Evolutionary conservation across 2,888 invertebrate genomes (phyloP), one percentile per base, ranked within the genome.

Genomic region (Macrosoma leucophasiata): DNA sequence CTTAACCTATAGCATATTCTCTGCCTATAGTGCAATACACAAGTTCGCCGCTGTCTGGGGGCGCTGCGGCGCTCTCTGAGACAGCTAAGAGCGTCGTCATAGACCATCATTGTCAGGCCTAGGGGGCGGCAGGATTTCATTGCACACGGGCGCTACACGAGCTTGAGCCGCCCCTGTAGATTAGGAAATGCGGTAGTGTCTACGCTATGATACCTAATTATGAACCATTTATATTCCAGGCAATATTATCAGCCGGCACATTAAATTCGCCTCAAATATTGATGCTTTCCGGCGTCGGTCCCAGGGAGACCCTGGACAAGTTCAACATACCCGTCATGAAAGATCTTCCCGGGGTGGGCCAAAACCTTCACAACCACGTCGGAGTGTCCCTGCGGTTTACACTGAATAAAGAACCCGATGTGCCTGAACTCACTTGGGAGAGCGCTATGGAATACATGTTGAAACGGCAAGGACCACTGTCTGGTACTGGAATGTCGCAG

Each of bases 361-460:
- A 87, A 52, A 91, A 91, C 54, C 65, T 91, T 1, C 90, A 90
- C 36, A 90, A 91, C 56, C 91, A 91, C 50, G 88, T 90, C 0
- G 88, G 90, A 1, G 87, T 88, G 17, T 76, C 73, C 4, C 43
- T 91, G 5, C 76, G 82, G n/a, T 90, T 86, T 53, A 73, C 75
- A 0, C 63, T 90, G 49, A 74, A 61, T 3, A 79, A 86, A 33
- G 75, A 84, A 22, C 77, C 84, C 0, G 84, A 86, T 23, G 60
- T 72, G 0, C 85, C 85, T 2, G 86, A 88, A 24, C 55, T 91
- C 29, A 86, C 86, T 43, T 90, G 90, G 90, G 85, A 87, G 0
- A 70, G 85, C 0, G 88, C 87, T 6, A 64, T 86, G 48, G 86
- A 90, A 30, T 91, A 90, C 55, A 62, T 90, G 52, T 49, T 87